A percentile compares a stretch with the other conserved stretches of the same genome.
phyloP scores from a whole-genome alignment of 2,113 vertebrate species.

The Sakesphorus luctuosus region DNA sequence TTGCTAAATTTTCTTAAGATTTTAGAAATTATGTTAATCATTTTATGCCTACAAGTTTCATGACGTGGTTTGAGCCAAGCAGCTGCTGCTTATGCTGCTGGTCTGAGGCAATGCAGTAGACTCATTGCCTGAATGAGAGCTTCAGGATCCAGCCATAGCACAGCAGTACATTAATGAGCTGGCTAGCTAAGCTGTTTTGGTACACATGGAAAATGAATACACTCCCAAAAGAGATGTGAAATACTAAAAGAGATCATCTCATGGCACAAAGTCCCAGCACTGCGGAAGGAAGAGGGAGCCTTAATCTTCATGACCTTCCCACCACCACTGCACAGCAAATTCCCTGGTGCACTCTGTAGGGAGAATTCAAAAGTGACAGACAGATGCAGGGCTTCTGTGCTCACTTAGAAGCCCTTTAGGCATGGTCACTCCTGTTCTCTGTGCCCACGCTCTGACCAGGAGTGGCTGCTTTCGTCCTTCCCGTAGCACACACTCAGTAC shows the following conservation, averaged over 20 bases:
- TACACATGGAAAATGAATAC: background rate
- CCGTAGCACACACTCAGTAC: accelerated
- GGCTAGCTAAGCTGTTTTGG: background rate
- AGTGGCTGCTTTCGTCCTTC: background rate
- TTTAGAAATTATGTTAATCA: slow-evolving; percentile 19
- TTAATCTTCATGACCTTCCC: background rate
- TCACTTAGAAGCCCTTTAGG: background rate
- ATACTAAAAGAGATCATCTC: background rate
- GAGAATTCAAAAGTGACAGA: background rate
- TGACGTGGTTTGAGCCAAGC: background rate
- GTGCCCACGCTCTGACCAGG: accelerated
- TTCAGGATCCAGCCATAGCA: background rate
- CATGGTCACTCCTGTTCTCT: background rate
- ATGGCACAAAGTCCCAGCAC: background rate
- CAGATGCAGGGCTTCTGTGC: background rate
- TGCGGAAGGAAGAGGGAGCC: background rate
- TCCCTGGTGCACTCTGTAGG: background rate
- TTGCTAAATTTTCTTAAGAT: background rate
- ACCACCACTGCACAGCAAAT: background rate
- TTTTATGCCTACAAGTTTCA: background rate
- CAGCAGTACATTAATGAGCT: background rate
- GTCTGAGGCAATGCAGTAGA: background rate
- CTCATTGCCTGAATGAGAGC: background rate
- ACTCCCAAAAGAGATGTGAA: background rate
- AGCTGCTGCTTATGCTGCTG: background rate